Evolutionary conservation across 2,797 vertebrate species (phyloP), one percentile per base, ranked within the genome.

Genomic region (Syncerus caffer): DNA sequence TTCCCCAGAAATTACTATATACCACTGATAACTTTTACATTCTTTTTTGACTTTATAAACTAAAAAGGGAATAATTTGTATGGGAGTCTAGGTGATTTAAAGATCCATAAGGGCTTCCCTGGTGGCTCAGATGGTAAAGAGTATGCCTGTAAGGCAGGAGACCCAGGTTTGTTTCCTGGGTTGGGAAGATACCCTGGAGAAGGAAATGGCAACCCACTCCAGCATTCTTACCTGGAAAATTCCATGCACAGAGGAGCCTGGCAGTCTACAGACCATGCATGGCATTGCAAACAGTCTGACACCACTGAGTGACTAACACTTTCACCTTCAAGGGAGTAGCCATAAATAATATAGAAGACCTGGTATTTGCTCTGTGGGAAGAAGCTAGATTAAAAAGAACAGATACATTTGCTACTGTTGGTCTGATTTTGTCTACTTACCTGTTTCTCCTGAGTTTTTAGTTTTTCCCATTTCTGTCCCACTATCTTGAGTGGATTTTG

Each of bases 31-130:
- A 50, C 45, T 85, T 97, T 76, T 62, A 71, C 3, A 67, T 85
- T 64, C n/a, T 74, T 84, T 47, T 87, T 93, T 86, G 27, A 23
- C 93, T 95, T 82, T 60, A 64, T 55, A 92, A 90, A 80, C n/a
- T 79, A 55, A 47, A 17, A 64, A 50, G 12, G 50, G 7, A 87
- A 87, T 45, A 55, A 8, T 34, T 6, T 62, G 5, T 9, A 53
- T 78, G 53, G 21, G n/a, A 71, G 29, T 67, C 57, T 76, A 60
- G 27, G 8, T 78, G 45, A 64, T 47, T 91, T 82, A 87, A 78
- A 71, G 67, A 17, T 6, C 2, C 34, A 29, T 27, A 7, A 67
- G 6, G 38, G 6, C 23, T 27, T 74, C 71, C 71, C 71, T 74
- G 38, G 71, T 42, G 3, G 71, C 38, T 74, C 23, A 74, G 71